A percentile compares a stretch with the other conserved stretches of the same genome.
These are phyloP conservation scores for Trachythela sp. DNA, from an alignment of 64 coral and sea anemone genomes.

Conservation along the genomic window DNA sequence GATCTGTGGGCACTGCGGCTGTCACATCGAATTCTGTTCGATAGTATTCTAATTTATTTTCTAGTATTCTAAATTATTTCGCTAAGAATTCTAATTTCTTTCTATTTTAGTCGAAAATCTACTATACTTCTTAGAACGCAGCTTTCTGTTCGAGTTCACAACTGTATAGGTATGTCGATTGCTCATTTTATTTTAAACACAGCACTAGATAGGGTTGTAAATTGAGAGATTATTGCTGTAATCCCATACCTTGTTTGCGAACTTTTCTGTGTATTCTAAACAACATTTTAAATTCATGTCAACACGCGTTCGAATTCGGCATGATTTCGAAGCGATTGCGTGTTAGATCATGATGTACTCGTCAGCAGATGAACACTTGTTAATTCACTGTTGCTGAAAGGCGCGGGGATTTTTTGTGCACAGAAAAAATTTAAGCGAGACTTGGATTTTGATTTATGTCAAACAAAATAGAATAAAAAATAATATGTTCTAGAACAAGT, in stretches of 20 bases:
- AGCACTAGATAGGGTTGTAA: neutral
- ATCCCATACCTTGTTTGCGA: neutral
- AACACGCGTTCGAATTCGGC: neutral
- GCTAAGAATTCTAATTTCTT: slow-evolving; percentile 8
- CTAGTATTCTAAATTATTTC: neutral
- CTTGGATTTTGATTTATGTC: neutral
- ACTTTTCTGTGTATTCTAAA: neutral
- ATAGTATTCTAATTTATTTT: neutral
- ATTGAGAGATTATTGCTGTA: neutral
- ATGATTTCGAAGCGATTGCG: neutral
- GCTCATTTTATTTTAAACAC: neutral
- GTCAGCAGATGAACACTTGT: neutral
- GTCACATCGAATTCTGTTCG: neutral
- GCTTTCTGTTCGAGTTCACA: slow-evolving; percentile 92
- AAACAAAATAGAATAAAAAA: neutral
- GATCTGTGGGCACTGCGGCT: neutral
- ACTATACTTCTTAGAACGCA: slow-evolving; percentile 90
- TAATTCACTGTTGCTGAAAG: neutral
- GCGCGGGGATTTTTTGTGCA: neutral
- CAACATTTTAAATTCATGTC: neutral
- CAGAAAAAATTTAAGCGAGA: neutral
- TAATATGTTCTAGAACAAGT: neutral
- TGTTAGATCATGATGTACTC: neutral
- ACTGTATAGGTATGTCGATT: slow-evolving; percentile 81
- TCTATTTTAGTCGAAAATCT: slow-evolving; percentile 82